Base-by-base conservation (phyloP, 1,140 invertebrate species). In the Lordiphosa clarofinis region DNA sequence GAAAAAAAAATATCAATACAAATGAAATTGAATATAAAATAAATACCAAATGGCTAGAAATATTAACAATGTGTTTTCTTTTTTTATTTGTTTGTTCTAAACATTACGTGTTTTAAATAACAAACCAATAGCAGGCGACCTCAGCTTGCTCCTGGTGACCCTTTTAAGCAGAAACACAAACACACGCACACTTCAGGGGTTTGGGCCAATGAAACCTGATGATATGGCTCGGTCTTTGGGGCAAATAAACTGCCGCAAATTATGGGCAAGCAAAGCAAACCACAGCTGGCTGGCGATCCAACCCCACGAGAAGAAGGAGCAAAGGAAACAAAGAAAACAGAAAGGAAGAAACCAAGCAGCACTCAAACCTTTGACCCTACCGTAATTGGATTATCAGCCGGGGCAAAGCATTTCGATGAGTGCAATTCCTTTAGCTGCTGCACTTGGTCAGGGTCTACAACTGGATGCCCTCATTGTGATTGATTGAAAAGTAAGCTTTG, bases 1-100 rank as follows among this genome's bases (percentile, higher is more conserved):
- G n/a, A 33, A 36, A 49, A 28, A 46, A 21, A 33, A 24, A 75
- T 82, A 81, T 81, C 71, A 66, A 81, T 82, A 82, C 62, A 58
- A 72, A 76, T 74, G 58, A 79, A 81, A 81, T 75, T 82, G 66
- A 82, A 82, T 72, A 81, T 66, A 63, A 73, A 79, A 79, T 71
- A 81, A 79, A 75, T 39, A 81, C 61, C 70, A 82, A 79, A 81
- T 66, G 56, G 61, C 62, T 81, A 81, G 76, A 81, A 82, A 81
- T 82, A 81, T 75, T 61, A 71, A 72, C 12, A 52, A 55, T 60
- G 64, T 62, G 62, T 75, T 62, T 74, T 67, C 67, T 43, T 11
- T 35, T 15, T 7, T 59, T 36, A 61, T 66, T 31, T 31, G 28
- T 8, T 31, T 31, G 28, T 8, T 31, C 28, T 31, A 31, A 31